Conservation (phyloP, 2,888 invertebrate genomes). For the Tholera decimalis region DNA sequence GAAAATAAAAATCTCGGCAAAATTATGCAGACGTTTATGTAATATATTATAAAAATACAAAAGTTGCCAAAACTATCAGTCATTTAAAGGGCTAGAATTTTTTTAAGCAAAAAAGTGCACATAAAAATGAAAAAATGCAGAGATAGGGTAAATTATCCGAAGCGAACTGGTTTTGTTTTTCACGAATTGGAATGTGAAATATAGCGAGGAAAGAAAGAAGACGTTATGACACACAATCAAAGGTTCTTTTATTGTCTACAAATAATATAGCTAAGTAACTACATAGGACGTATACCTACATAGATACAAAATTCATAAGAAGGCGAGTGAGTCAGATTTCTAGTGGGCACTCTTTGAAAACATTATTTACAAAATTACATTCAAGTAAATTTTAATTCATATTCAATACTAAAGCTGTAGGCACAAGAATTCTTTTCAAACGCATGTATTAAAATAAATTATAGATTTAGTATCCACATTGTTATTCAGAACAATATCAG, state of each 20-base stretch:
- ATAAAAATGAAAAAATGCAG: too few species aligned
- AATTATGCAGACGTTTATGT: too few species aligned
- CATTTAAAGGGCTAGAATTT: too few species aligned
- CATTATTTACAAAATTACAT: background rate
- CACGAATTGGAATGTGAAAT: background rate
- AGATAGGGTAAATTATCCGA: background rate
- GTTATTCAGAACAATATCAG: constrained; percentile 36
- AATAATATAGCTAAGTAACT: background rate
- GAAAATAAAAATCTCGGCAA: too few species aligned
- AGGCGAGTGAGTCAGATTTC: background rate
- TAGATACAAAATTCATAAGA: background rate
- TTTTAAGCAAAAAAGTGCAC: too few species aligned
- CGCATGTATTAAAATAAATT: constrained; percentile 31
- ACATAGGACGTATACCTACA: background rate
- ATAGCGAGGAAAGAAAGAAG: background rate
- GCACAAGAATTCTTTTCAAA: background rate
- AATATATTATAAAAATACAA: too few species aligned
- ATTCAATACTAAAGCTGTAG: background rate
- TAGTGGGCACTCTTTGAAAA: background rate
- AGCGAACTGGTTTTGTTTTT: background rate
- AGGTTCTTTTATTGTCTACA: too few species aligned
- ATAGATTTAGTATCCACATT: constrained; percentile 25
- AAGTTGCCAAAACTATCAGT: too few species aligned
- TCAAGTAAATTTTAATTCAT: background rate
- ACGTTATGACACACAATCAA: too few species aligned